phyloP scores from a whole-genome alignment of 2,888 invertebrate species.

The Trichopria drosophilae region DNA sequence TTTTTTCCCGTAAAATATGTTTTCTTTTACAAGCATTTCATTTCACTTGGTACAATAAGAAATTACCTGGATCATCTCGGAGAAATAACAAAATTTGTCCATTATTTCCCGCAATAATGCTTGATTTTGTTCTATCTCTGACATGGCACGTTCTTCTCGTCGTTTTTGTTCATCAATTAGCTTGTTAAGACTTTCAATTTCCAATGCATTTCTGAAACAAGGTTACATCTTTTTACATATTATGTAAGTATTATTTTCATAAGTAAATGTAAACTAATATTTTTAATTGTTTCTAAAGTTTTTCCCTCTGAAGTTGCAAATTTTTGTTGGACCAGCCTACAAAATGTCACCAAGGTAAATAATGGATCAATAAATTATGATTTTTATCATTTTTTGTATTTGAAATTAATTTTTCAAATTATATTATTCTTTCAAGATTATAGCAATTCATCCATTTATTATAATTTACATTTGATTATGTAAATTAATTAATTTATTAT shows the following conservation, averaged over 20 bases:
- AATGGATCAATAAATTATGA: too few relatives aligned
- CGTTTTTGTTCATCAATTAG: constrained; percentile 63
- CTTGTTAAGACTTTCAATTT: constrained; percentile 67
- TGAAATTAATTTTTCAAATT: too few relatives aligned
- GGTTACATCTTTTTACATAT: too few relatives aligned
- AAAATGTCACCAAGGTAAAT: too few relatives aligned
- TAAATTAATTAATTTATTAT: background rate
- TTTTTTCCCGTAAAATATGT: too few relatives aligned
- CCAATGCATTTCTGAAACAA: constrained; percentile 69
- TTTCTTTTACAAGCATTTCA: background rate
- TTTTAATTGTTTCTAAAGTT: too few relatives aligned
- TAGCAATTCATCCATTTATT: background rate
- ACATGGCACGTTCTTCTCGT: constrained; percentile 55
- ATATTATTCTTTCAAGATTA: background rate
- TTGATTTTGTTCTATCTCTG: constrained; percentile 47
- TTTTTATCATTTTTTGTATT: too few relatives aligned
- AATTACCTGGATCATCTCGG: constrained; percentile 46
- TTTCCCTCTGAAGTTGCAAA: too few relatives aligned
- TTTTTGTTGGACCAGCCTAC: too few relatives aligned
- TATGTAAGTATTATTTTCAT: too few relatives aligned
- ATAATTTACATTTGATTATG: background rate
- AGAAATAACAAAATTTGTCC: constrained; percentile 41
- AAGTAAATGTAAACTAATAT: constrained; percentile 19
- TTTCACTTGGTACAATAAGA: background rate
- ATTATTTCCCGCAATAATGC: constrained; percentile 40